Percentiles rank a stretch among this genome's conserved stretches.
Conservation (phyloP, 2,888 invertebrate genomes). For the Nyleta sp. region DNA sequence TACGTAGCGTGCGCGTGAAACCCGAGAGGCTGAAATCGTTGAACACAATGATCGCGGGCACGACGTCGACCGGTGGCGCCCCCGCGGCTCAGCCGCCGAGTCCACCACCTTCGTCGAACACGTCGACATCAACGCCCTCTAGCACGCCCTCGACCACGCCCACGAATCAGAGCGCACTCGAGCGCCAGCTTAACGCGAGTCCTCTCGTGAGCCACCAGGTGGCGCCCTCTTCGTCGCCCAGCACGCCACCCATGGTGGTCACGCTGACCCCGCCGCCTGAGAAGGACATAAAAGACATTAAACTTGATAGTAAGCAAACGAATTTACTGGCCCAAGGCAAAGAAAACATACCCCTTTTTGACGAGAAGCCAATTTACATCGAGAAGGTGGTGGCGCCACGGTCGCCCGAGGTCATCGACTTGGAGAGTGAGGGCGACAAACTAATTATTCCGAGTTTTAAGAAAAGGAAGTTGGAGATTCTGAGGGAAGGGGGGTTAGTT, state of each 20-base stretch:
- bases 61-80: conserved; percentile 63
- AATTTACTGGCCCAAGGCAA: conserved; percentile 83
- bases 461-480: conserved; percentile 88
- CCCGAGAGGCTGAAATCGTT: conserved; percentile 83
- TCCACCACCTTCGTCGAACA: conserved; percentile 77
- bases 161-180: conserved; percentile 77
- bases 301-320: conserved; percentile 78
- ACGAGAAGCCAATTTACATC: conserved; percentile 76
- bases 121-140: conserved; percentile 76
- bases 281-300: conserved; percentile 80
- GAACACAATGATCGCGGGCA: conserved; percentile 79
- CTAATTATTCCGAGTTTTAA: conserved; percentile 84
- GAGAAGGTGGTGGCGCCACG: conserved; percentile 84
- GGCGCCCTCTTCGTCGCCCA: conserved; percentile 74
- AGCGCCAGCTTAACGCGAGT: conserved; percentile 78
- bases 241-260: conserved; percentile 79
- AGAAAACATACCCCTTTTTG: conserved; percentile 84
- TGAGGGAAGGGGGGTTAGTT: conserved; percentile 89
- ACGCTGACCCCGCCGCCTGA: conserved; percentile 82
- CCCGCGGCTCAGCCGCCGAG: conserved; percentile 76
- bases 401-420: conserved; percentile 86
- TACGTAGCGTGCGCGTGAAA: conserved; percentile 88
- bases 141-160: conserved; percentile 79
- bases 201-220: conserved; percentile 73
- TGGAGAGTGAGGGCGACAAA: conserved; percentile 83